Base-by-base conservation (phyloP, 2,113 vertebrate species). In the Chiloscyllium plagiosum region DNA sequence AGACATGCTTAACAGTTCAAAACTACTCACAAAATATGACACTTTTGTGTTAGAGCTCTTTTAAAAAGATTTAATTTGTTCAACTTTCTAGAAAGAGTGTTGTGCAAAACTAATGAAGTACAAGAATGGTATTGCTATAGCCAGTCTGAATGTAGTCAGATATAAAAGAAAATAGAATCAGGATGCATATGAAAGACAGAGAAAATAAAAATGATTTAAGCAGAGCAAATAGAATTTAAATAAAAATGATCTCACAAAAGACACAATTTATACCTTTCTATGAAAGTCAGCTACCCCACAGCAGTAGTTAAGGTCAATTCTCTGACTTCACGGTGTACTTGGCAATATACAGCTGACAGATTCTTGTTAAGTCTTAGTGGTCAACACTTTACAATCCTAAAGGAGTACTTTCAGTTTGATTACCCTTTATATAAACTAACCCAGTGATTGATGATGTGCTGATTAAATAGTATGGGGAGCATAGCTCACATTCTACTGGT, bases 391-490 rank as follows among this genome's bases (percentile, higher is more conserved):
- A n/a, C 52, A 90, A 90, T 90, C 52, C 26, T 65, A 29, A 56
- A 65, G n/a, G 15, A 90, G 87, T 65, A 90, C 33, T 3, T 37
- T 92, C 33, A 92, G 26, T 66, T 92, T 65, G 87, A 90, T 56
- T 90, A 33, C 19, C 56, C 19, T 66, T 92, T 61, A 56, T 37
- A 92, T 92, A 19, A 92, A n/a, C 87, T 15, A n/a, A 65, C 17
- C 33, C 33, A 92, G 89, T 92, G 89, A 92, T 92, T n/a, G 61
- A 92, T 90, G 87, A 65, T n/a, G 61, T 92, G 61, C 56, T 66
- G 89, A 83, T 37, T 92, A 19, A 29, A 37, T 66, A 65, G n/a
- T 92, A 19, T 66, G 61, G 13, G 89, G 89, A 37, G 56, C 13
- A 83, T 37, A n/a, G 37, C n/a, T 20, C 13, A 66, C 33, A 92